Conservation (phyloP, 2,888 invertebrate genomes). For the Gastracanthus pulcherrimus region DNA sequence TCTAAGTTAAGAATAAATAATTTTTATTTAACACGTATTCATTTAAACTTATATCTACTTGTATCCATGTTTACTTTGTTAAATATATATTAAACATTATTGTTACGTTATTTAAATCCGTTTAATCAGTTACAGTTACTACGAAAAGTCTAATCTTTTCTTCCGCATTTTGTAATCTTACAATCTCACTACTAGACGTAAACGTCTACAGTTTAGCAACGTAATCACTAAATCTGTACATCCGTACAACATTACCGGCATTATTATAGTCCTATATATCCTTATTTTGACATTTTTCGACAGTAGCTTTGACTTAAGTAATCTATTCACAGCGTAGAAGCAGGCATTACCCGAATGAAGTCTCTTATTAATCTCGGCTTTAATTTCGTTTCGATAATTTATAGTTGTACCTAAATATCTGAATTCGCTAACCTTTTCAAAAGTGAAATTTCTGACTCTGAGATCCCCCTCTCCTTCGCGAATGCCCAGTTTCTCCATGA, state of each 20-base stretch:
- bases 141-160: neutral
- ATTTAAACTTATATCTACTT: neutral
- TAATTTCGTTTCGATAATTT: no score
- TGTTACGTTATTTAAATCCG: neutral
- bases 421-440: no score
- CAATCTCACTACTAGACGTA: neutral
- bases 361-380: no score
- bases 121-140: neutral
- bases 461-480: no score
- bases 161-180: neutral
- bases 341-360: no score
- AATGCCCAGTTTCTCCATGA: no score
- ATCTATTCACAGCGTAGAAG: no score
- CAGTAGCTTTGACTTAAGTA: no score
- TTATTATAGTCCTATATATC: neutral
- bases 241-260: neutral
- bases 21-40: no score
- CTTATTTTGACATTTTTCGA: neutral
- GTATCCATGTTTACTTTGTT: neutral
- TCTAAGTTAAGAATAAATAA: no score
- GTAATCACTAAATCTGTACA: neutral
- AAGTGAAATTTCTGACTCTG: no score
- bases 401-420: no score
- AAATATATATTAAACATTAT: neutral
- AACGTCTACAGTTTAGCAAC: neutral